These are phyloP conservation scores for Erynnis tages DNA, from an alignment of 2,888 invertebrate species.

Conservation along the genomic window DNA sequence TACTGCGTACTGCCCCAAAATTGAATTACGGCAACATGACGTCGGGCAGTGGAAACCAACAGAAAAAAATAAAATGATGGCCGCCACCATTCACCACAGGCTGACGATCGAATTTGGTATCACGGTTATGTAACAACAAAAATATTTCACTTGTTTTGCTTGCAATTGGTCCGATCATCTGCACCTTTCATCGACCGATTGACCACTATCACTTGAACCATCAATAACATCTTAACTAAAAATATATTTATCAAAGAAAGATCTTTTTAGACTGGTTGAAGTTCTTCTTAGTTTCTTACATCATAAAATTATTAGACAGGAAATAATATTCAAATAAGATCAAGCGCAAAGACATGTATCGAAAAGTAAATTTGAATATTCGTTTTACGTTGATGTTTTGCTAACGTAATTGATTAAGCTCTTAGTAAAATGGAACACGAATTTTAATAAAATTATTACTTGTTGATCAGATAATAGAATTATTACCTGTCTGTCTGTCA, in stretches of 20 bases:
- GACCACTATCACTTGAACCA: constrained; percentile 29
- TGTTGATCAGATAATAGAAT: too few species aligned
- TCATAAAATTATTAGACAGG: constrained; percentile 14
- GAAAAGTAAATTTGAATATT: neutral
- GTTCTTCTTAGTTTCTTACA: neutral
- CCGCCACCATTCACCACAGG: constrained; percentile 61
- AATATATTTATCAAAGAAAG: neutral
- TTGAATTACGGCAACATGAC: neutral
- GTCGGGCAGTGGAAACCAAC: constrained; percentile 45
- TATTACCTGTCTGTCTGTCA: too few species aligned
- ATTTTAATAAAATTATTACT: too few species aligned
- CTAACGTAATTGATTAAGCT: neutral
- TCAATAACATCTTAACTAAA: neutral
- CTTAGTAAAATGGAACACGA: too few species aligned
- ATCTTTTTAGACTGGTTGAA: neutral
- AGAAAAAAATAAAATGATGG: constrained; percentile 43
- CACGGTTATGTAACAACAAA: constrained; percentile 60
- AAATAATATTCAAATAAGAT: constrained; percentile 3
- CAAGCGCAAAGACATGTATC: neutral
- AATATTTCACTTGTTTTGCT: constrained; percentile 55
- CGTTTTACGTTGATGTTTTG: neutral
- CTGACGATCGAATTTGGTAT: constrained; percentile 50
- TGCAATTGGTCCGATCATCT: constrained; percentile 35
- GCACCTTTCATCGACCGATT: constrained; percentile 38
- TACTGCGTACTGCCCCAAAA: too few species aligned